Conservation (phyloP, 1,140 invertebrate species). For the Neotoxoptera formosana region DNA sequence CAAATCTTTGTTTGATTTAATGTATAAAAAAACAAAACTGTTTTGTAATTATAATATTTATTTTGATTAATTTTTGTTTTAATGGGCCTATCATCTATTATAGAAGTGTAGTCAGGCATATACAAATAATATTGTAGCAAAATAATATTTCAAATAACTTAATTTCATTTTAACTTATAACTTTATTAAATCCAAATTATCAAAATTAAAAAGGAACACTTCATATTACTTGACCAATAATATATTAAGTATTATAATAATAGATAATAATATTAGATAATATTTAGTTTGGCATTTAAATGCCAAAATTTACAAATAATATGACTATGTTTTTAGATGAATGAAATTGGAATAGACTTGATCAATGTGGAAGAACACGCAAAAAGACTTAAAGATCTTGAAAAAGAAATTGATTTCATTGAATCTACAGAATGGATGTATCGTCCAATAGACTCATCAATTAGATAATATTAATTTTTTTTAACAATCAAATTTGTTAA, state of each 20-base stretch:
- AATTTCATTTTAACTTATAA: not conserved
- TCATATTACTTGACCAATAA: not conserved
- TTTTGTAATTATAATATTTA: not conserved
- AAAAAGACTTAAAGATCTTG: constrained; percentile 33
- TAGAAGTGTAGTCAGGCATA: not conserved
- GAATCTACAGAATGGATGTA: constrained; percentile 55
- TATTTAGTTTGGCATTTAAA: not conserved
- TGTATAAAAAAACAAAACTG: not conserved
- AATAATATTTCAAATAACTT: not conserved
- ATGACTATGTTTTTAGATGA: constrained; percentile 17
- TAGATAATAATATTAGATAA: too few relatives aligned
- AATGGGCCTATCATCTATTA: not conserved
- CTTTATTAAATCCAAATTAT: not conserved
- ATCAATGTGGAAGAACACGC: constrained; percentile 42
- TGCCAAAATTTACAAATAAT: not conserved
- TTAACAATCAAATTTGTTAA: not conserved
- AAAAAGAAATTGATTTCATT: constrained; percentile 36
- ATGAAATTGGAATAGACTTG: not conserved
- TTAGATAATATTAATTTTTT: not conserved
- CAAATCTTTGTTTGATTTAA: not conserved
- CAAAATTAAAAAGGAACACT: not conserved
- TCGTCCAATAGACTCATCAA: constrained; percentile 27
- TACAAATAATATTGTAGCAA: not conserved
- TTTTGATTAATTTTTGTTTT: not conserved
- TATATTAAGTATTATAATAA: not conserved